These are phyloP conservation scores for Brachionus calyciflorus DNA, from an alignment of 1,140 invertebrate species.

Conservation along the genomic window DNA sequence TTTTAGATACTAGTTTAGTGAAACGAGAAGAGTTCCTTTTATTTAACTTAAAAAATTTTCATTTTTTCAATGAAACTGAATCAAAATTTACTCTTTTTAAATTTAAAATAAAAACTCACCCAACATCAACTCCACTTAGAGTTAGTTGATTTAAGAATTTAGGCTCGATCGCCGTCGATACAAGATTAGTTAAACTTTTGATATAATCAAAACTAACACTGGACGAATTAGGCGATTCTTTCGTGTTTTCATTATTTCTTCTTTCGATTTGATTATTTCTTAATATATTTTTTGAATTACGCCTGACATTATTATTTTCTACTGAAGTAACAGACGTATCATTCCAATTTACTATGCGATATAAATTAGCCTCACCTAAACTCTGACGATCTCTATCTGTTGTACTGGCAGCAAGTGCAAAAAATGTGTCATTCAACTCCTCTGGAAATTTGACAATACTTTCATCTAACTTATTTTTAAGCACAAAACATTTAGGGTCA, in stretches of 20 bases:
- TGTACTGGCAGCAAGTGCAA: slow-evolving; percentile 11
- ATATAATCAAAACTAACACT: slow-evolving; percentile 43
- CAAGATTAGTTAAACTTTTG: slow-evolving; percentile 7
- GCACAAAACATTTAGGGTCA: slow-evolving; percentile 9
- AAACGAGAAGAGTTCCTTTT: no score
- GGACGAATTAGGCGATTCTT: slow-evolving; percentile 22
- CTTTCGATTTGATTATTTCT: no score
- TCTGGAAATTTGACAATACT: slow-evolving; percentile 38
- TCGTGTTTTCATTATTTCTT: not conserved
- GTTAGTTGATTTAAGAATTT: slow-evolving; percentile 15
- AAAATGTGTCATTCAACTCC: slow-evolving; percentile 43
- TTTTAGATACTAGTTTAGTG: no score
- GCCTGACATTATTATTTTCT: no score
- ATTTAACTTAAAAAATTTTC: not conserved
- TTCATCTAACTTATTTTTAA: slow-evolving; percentile 24
- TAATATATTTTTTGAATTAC: no score
- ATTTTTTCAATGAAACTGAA: not conserved
- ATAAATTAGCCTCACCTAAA: slow-evolving; percentile 27
- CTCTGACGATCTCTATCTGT: not conserved
- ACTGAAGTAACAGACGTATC: slow-evolving; percentile 6
- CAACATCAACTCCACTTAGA: slow-evolving; percentile 19
- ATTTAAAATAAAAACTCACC: not conserved
- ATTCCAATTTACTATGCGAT: slow-evolving; percentile 41
- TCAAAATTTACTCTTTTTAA: not conserved
- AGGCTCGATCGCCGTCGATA: not conserved